These are phyloP conservation scores for Berghia stephanieae DNA, from an alignment of 1,140 invertebrate genomes.

Conservation along the genomic window DNA sequence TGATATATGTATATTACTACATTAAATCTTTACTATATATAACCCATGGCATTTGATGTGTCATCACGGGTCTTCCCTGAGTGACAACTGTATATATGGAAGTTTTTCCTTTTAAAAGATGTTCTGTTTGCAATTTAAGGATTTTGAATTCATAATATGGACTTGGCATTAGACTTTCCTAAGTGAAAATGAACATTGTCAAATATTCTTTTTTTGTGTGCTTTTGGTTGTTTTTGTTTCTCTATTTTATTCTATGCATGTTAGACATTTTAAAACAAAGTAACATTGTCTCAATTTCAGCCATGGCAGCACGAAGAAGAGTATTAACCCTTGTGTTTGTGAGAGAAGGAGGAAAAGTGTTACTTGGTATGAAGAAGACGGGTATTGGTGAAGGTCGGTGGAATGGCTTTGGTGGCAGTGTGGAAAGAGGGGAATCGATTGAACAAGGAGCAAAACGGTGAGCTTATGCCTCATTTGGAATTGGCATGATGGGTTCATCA, in stretches of 20 bases:
- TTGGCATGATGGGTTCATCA: not conserved
- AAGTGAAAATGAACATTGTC: not conserved
- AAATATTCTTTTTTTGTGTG: not conserved
- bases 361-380: conserved; percentile 79
- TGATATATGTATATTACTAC: too few species aligned
- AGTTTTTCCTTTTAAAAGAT: too few species aligned
- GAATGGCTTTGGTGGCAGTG: conserved; percentile 87
- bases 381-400: conserved; percentile 79
- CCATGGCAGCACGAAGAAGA: conserved; percentile 44
- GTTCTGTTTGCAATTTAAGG: too few species aligned
- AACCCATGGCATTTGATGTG: too few species aligned
- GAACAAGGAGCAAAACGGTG: conserved; percentile 73
- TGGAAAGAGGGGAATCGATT: conserved; percentile 76
- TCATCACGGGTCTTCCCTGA: too few species aligned
- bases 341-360: conserved; percentile 69
- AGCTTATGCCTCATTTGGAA: not conserved
- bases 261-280: conserved; percentile 29
- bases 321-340: conserved; percentile 72
- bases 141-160: not conserved
- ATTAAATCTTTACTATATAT: too few species aligned
- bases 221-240: not conserved
- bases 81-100: too few species aligned
- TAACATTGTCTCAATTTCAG: conserved; percentile 35
- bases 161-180: not conserved
- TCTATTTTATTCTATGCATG: not conserved